phyloP scores from a whole-genome alignment of 2,888 invertebrate species.

The Romanomermis culicivorax region DNA sequence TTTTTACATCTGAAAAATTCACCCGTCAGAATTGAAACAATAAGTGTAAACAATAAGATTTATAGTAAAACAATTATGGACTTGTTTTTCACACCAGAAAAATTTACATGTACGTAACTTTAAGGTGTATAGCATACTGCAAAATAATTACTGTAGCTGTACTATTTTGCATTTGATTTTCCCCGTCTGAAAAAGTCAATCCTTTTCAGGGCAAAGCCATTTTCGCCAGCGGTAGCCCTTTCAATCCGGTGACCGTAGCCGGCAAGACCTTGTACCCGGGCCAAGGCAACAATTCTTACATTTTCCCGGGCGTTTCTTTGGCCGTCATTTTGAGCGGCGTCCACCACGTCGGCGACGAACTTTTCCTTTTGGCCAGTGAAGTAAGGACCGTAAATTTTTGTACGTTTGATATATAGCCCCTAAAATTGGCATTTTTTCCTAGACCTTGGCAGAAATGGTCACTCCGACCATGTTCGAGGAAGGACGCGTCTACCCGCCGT shows the following conservation, averaged over 20 bases:
- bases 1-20: too few relatives aligned
- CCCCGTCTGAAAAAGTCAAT: too few relatives aligned
- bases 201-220: constrained; percentile 57
- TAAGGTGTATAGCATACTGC: too few relatives aligned
- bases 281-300: constrained; percentile 92
- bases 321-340: constrained; percentile 77
- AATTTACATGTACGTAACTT: too few relatives aligned
- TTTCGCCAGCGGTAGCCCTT: constrained; percentile 88
- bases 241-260: constrained; percentile 55
- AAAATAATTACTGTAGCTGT: too few relatives aligned
- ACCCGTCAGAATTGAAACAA: too few relatives aligned
- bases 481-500: constrained; percentile 77
- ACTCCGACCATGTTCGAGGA: constrained; percentile 52
- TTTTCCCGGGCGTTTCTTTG: constrained; percentile 80
- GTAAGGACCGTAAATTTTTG: constrained; percentile 36
- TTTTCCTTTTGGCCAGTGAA: constrained; percentile 84
- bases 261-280: constrained; percentile 68
- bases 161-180: too few relatives aligned
- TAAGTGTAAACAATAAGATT: too few relatives aligned
- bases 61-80: too few relatives aligned
- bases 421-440: constrained; percentile 20
- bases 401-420: too few relatives aligned
- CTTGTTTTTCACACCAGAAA: too few relatives aligned
- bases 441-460: constrained; percentile 59
- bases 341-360: constrained; percentile 71